Evolutionary conservation across 1,140 invertebrate genomes (phyloP).

Genomic region (Thalassaphorura encarpata): DNA sequence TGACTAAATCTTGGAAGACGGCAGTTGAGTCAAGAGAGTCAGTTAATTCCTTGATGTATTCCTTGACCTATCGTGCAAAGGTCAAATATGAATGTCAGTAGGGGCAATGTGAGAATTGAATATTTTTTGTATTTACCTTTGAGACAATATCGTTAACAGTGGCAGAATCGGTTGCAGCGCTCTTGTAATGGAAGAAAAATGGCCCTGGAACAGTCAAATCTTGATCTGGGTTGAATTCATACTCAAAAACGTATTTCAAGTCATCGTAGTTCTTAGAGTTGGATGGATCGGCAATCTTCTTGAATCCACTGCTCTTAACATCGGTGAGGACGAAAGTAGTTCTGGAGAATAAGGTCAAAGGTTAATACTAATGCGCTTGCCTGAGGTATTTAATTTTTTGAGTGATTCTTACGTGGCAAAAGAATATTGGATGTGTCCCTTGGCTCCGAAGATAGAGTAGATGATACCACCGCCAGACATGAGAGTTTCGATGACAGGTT

Average conservation of each 20-base stretch:
- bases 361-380: not conserved
- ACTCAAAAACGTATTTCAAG: conserved; percentile 25
- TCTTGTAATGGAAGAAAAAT: conserved; percentile 29
- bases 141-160: conserved; percentile 11
- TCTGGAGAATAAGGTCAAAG: conserved; percentile 7
- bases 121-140: not conserved
- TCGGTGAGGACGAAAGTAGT: conserved; percentile 3
- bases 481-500: conserved; percentile 14
- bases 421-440: conserved; percentile 28
- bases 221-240: conserved; percentile 13
- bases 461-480: conserved; percentile 9
- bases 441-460: conserved; percentile 22
- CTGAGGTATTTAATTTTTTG: not conserved
- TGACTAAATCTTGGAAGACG: conserved; percentile 23
- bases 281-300: conserved; percentile 15
- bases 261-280: conserved; percentile 16
- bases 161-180: conserved; percentile 8
- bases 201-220: conserved; percentile 19
- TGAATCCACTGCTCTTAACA: conserved; percentile 6
- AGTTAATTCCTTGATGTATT: conserved; percentile 23
- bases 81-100: not conserved
- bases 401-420: conserved; percentile 10
- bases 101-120: not conserved
- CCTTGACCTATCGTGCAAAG: conserved; percentile 9
- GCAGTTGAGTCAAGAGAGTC: conserved; percentile 12